Evolutionary conservation across 2,888 invertebrate species (phyloP).

Genomic region (Antheraea assamensis): DNA sequence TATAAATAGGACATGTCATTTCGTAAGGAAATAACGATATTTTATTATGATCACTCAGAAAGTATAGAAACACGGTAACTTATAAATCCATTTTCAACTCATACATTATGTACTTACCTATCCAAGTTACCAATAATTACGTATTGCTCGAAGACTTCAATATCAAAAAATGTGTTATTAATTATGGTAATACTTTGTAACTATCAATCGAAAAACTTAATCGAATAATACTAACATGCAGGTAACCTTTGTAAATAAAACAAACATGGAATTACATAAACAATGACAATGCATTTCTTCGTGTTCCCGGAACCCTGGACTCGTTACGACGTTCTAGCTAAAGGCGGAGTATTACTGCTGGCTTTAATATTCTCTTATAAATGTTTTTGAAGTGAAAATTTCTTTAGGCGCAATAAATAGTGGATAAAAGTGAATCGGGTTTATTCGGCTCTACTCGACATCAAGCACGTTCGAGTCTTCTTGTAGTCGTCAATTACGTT

Average conservation of each 20-base stretch:
- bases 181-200: not conserved
- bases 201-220: not conserved
- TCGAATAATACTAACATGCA: slow-evolving; percentile 24
- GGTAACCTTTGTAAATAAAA: slow-evolving; percentile 43
- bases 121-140: too few relatives aligned
- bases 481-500: too few relatives aligned
- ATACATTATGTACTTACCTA: too few relatives aligned
- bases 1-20: too few relatives aligned
- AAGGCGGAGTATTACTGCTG: slow-evolving; percentile 28
- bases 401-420: too few relatives aligned
- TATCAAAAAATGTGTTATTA: not conserved
- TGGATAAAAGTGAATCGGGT: too few relatives aligned
- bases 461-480: too few relatives aligned
- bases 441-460: too few relatives aligned
- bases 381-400: not conserved
- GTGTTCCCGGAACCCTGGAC: slow-evolving; percentile 38
- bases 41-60: too few relatives aligned
- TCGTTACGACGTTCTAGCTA: slow-evolving; percentile 37
- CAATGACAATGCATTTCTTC: slow-evolving; percentile 44
- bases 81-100: not conserved
- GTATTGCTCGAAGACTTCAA: not conserved
- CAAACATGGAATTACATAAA: slow-evolving; percentile 44
- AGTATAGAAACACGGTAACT: too few relatives aligned
- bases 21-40: too few relatives aligned
- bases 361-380: not conserved